These are phyloP conservation scores for Arizona elegans DNA, from an alignment of 2,113 vertebrate species.

Conservation along the genomic window DNA sequence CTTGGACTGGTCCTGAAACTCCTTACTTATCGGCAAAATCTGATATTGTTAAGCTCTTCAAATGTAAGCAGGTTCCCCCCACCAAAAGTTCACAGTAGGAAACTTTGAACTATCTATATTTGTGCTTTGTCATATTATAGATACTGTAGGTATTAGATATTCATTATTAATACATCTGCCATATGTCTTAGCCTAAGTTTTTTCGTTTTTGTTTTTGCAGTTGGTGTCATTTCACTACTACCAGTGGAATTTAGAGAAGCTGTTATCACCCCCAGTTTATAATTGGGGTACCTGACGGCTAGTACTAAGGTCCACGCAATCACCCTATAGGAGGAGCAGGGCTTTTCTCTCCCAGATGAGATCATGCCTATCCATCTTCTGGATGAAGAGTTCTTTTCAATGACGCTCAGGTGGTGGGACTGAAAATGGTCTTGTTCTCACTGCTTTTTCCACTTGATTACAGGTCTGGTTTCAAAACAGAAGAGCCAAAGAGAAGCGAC, in stretches of 20 bases:
- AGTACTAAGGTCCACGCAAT: background rate
- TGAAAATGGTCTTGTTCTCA: fast-evolving
- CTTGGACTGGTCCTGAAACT: background rate
- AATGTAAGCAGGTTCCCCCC: background rate
- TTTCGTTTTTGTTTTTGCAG: background rate
- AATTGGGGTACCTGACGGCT: background rate
- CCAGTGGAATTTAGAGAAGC: background rate
- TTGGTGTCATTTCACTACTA: background rate
- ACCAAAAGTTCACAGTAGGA: background rate
- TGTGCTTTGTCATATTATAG: background rate
- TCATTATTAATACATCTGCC: background rate
- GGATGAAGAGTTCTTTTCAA: background rate
- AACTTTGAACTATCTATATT: background rate
- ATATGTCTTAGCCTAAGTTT: background rate
- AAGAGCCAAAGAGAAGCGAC: conserved; percentile 92
- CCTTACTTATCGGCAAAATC: background rate
- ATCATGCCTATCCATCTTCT: background rate
- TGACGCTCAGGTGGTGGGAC: background rate
- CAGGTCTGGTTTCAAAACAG: conserved; percentile 99
- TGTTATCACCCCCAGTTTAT: background rate
- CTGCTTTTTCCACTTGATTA: background rate
- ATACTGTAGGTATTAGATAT: background rate
- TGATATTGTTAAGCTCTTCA: background rate
- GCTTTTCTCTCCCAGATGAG: background rate
- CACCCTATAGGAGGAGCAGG: background rate